Evolutionary conservation across 2,888 invertebrate genomes (phyloP), one percentile per base, ranked within the genome.

Genomic region (Melanotus villosus): DNA sequence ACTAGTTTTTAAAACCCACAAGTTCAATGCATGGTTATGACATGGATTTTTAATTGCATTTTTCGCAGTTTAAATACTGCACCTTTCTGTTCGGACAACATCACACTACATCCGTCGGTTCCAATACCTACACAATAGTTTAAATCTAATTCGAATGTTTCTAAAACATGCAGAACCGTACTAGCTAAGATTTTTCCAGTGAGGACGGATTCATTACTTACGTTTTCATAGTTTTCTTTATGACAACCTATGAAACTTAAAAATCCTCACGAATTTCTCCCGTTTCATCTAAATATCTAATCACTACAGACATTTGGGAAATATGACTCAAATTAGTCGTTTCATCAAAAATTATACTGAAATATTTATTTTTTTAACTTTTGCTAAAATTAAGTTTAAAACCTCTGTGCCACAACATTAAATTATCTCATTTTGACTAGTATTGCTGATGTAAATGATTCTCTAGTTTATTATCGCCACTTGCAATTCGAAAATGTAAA

Each of bases 91-190:
- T 79, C 77, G 36, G 77, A 77, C 12, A 74, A 67, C 78, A 79
- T 80, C 30, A 78, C 77, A 21, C 76, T 75, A 70, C 79, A 80
- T 65, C 73, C 76, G 54, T 79, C 79, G 58, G 77, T 78, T 36
- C 77, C 77, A 43, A 38, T 38, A 38, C 38, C 38, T 38, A 38
- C 38, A 7, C 38, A 38, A 14, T 38, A 14, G 38, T 38, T 38
- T 38, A 38, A 38, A 38, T 38, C 14, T 38, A 38, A 38, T 14
- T 72, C 47, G 70, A 74, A 74, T 73, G 72, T 76, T 36, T 70
- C 41, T 34, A 70, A 71, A 6, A 76, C 65, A 73, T 76, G 68
- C 64, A 65, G 63, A 23, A 78, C 77, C 32, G 74, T 76, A 62
- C 75, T 71, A 36, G 71, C 76, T 36, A 75, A 64, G 41, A 72